A percentile compares a stretch with the other conserved stretches of the same genome.
Conservation (phyloP, 30 jellyfish, hydroid and myxozoan species). For the Turritopsis dohrnii region DNA sequence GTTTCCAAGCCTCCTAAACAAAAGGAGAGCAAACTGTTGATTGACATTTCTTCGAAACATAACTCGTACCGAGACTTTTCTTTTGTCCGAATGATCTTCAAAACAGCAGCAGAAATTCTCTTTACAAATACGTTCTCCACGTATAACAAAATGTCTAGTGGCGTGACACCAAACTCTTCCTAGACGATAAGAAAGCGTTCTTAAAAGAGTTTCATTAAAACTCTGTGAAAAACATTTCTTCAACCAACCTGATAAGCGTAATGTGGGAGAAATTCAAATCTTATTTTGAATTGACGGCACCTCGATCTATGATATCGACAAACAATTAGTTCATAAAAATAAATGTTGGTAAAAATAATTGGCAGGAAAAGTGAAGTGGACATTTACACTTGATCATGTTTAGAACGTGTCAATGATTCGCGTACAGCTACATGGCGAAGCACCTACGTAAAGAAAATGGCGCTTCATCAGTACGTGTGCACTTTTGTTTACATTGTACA, state of each 20-base stretch:
- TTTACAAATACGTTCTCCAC: conserved; percentile 61
- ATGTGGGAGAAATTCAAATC: conserved; percentile 74
- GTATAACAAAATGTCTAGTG: conserved; percentile 51
- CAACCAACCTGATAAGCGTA: conserved; percentile 50
- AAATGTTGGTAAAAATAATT: neutral
- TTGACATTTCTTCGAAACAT: neutral
- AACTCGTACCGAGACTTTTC: conserved; percentile 44
- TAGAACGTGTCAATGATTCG: conserved; percentile 43
- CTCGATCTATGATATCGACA: neutral
- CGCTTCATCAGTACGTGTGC: neutral
- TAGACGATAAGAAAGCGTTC: conserved; percentile 6
- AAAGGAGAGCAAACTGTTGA: too few relatives aligned
- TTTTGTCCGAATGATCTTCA: conserved; percentile 44
- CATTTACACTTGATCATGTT: neutral
- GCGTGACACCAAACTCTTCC: conserved; percentile 61
- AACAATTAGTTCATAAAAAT: too few relatives aligned
- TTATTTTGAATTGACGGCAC: conserved; percentile 62
- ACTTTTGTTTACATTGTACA: neutral
- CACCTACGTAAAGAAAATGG: conserved; percentile 39
- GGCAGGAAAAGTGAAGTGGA: neutral
- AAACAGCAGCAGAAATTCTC: conserved; percentile 37
- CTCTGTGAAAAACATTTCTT: too few relatives aligned
- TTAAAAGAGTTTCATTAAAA: too few relatives aligned
- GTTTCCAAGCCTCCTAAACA: too few relatives aligned
- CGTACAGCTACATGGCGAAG: conserved; percentile 60